Evolutionary conservation across 2,888 invertebrate genomes (phyloP).

Genomic region (Eupsilia transversa): DNA sequence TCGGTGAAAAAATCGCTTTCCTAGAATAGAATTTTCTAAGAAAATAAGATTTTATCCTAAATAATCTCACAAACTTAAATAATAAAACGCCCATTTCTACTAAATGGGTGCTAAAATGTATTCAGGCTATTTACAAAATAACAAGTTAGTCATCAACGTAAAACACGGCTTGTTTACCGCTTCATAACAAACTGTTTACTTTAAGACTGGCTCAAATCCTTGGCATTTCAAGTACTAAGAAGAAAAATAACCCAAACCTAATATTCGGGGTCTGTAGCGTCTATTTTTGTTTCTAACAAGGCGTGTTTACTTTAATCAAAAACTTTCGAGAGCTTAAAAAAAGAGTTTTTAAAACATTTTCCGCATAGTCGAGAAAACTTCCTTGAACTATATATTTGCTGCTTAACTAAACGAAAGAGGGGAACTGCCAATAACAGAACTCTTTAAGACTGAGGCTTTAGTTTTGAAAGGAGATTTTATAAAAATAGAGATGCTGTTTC

Average conservation of each 20-base stretch:
- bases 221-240: constrained; percentile 28
- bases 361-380: constrained; percentile 59
- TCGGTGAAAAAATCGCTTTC: not conserved
- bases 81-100: not conserved
- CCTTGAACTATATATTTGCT: constrained; percentile 60
- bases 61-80: not conserved
- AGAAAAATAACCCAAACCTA: constrained; percentile 36
- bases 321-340: constrained; percentile 57
- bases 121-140: constrained; percentile 4
- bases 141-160: constrained; percentile 6
- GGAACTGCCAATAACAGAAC: constrained; percentile 74
- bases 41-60: not conserved
- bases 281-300: constrained; percentile 54
- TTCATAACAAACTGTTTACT: constrained; percentile 39
- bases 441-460: constrained; percentile 65
- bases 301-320: constrained; percentile 62
- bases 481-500: constrained; percentile 57
- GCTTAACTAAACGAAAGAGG: constrained; percentile 61
- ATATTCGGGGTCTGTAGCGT: constrained; percentile 17
- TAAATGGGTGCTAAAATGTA: not conserved
- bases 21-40: not conserved
- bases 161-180: constrained; percentile 29
- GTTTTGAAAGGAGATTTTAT: constrained; percentile 68
- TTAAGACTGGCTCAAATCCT: constrained; percentile 6
- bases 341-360: constrained; percentile 61